A percentile compares a stretch with the other conserved stretches of the same genome.
These are phyloP conservation scores for Pocillopora grandis DNA, from an alignment of 92 coral and sea anemone genomes.

Conservation along the genomic window DNA sequence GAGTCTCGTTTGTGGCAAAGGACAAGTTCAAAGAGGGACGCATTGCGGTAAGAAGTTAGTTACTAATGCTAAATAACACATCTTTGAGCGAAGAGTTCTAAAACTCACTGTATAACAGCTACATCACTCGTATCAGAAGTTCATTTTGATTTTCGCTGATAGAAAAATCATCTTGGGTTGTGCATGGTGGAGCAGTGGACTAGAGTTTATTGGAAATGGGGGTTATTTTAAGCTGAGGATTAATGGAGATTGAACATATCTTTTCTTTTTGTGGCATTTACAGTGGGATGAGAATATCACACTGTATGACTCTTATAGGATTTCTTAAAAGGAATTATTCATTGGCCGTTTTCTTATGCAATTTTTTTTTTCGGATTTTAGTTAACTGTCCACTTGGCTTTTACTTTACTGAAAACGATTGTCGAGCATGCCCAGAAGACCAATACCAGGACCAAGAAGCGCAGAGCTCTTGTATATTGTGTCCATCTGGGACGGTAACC, in stretches of 20 bases:
- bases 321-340: neutral
- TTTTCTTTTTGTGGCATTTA: neutral
- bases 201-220: no score
- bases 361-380: neutral
- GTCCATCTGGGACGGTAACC: constrained; percentile 60
- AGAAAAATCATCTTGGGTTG: no score
- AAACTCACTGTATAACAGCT: no score
- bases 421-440: constrained; percentile 56
- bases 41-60: constrained; percentile 50
- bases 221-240: no score
- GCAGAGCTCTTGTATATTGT: constrained; percentile 47
- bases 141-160: no score
- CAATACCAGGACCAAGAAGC: constrained; percentile 67
- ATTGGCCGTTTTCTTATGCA: neutral
- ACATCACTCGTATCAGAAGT: no score
- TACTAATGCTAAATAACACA: no score
- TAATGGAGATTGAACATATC: neutral
- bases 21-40: constrained; percentile 52
- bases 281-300: no score
- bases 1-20: constrained; percentile 36
- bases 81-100: no score
- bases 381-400: constrained; percentile 69
- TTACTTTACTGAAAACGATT: constrained; percentile 36
- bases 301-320: no score
- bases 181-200: no score